Evolutionary conservation across 2,888 invertebrate genomes (phyloP).

Genomic region (Chloroclystis v-ata): DNA sequence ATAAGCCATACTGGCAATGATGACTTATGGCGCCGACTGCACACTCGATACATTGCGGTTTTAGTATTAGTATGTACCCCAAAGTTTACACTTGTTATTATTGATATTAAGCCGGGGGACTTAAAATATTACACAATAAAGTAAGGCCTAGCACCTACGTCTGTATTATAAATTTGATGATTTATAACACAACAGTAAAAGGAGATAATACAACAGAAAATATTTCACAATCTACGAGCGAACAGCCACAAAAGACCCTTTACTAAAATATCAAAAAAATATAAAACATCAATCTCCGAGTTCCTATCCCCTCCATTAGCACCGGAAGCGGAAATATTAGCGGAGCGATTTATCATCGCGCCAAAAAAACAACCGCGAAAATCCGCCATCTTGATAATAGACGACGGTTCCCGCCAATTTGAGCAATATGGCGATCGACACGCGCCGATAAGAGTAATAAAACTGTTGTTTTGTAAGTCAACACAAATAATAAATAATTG

Average conservation of each 20-base stretch:
- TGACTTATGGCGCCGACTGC: conserved; percentile 17
- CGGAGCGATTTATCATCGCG: conserved; percentile 53
- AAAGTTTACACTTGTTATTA: background rate
- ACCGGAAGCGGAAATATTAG: conserved; percentile 59
- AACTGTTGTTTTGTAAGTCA: conserved; percentile 6
- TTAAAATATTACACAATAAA: background rate
- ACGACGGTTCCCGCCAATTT: conserved; percentile 43
- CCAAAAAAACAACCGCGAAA: conserved; percentile 44
- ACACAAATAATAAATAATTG: background rate
- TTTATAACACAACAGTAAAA: no score
- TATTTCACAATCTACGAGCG: no score
- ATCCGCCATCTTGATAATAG: conserved; percentile 48
- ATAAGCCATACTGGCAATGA: conserved; percentile 9
- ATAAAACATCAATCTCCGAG: conserved; percentile 35
- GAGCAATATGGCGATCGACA: conserved; percentile 45
- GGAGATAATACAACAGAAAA: no score
- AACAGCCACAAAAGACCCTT: no score
- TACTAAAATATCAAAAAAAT: conserved; percentile 8
- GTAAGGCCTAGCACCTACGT: no score
- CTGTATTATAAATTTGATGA: no score
- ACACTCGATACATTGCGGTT: background rate
- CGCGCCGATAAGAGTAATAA: conserved; percentile 22
- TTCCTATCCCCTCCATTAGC: conserved; percentile 37
- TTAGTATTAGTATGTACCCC: conserved; percentile 3
- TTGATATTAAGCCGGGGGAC: conserved; percentile 3